Evolutionary conservation across 2,888 invertebrate genomes (phyloP).

Genomic region (Nomada flava): DNA sequence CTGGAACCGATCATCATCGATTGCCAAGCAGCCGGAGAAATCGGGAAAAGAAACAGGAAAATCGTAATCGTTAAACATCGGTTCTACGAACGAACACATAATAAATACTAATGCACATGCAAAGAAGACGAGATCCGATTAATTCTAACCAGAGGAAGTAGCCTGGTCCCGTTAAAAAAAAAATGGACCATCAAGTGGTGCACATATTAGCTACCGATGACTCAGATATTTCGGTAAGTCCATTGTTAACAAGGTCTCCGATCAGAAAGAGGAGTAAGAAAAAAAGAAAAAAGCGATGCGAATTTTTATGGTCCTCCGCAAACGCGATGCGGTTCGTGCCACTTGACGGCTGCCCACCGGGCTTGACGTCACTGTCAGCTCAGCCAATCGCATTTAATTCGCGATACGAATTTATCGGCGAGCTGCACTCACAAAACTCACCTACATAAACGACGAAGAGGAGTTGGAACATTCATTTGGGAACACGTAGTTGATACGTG

Average conservation of each 20-base stretch:
- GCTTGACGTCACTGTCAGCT: constrained; percentile 57
- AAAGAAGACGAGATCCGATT: background rate
- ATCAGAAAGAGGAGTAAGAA: constrained; percentile 2
- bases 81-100: background rate
- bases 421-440: constrained; percentile 30
- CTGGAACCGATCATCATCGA: constrained; percentile 84
- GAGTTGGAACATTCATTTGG: background rate
- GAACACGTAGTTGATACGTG: background rate
- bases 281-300: background rate
- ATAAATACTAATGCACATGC: background rate
- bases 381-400: constrained; percentile 58
- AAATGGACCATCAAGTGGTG: constrained; percentile 6
- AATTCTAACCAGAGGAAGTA: background rate
- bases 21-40: constrained; percentile 21
- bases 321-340: constrained; percentile 22
- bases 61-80: constrained; percentile 34
- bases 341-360: constrained; percentile 35
- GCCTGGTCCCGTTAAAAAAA: background rate
- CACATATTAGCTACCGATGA: constrained; percentile 33
- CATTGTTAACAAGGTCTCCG: constrained; percentile 2
- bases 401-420: constrained; percentile 66
- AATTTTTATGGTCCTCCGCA: constrained; percentile 23
- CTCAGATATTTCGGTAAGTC: constrained; percentile 26
- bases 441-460: constrained; percentile 13
- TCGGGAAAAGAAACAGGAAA: constrained; percentile 38